These are phyloP conservation scores for Eupsilia transversa DNA, from an alignment of 2,888 invertebrate species.

Conservation along the genomic window DNA sequence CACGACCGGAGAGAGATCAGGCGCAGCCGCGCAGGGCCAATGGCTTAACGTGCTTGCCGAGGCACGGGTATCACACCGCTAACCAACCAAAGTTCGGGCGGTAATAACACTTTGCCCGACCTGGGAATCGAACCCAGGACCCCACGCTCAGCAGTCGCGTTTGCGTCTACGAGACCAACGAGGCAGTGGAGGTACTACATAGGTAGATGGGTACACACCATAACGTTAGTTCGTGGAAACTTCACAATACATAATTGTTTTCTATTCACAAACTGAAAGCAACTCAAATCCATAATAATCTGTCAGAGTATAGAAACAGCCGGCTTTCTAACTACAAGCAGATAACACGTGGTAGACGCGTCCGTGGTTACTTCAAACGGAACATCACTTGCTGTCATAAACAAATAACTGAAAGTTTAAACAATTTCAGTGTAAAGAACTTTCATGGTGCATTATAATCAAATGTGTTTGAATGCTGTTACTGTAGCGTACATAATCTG, in stretches of 20 bases:
- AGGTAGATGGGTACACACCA: not conserved
- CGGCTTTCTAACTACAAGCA: slow-evolving; percentile 25
- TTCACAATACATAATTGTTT: slow-evolving; percentile 1
- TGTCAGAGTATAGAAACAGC: slow-evolving; percentile 12
- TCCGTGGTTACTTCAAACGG: slow-evolving; percentile 44
- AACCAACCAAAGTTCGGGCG: too few species aligned
- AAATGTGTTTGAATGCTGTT: not conserved
- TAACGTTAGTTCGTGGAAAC: not conserved
- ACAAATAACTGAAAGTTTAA: slow-evolving; percentile 41
- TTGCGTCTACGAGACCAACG: too few species aligned
- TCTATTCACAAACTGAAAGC: slow-evolving; percentile 15
- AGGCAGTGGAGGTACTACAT: too few species aligned
- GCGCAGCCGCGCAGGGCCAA: too few species aligned
- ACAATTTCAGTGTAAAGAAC: slow-evolving; percentile 26
- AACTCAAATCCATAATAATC: slow-evolving; percentile 23
- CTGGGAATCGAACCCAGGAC: too few species aligned
- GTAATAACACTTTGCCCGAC: too few species aligned
- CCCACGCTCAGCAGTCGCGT: too few species aligned
- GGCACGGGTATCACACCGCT: too few species aligned
- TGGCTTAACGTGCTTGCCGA: too few species aligned
- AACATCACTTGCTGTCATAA: slow-evolving; percentile 34
- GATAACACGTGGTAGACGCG: slow-evolving; percentile 5
- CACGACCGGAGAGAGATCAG: too few species aligned
- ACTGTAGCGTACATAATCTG: not conserved
- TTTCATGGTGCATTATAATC: slow-evolving; percentile 34